Evolutionary conservation across 1,140 invertebrate genomes (phyloP).

Genomic region (Tyrophagus putrescentiae): DNA sequence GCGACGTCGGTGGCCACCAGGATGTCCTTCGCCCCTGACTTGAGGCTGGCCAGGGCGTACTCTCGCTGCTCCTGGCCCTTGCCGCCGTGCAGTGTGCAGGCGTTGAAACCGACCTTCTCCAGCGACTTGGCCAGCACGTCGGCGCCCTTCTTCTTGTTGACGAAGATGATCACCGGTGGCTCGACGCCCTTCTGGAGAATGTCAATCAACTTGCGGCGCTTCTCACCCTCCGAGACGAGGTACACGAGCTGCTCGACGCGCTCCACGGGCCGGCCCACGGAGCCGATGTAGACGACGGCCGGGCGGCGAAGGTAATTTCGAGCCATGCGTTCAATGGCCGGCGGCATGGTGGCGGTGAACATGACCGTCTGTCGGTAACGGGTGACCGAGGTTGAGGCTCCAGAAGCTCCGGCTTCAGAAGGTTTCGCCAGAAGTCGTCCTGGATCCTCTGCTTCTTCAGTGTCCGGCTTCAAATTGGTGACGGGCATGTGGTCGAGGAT

Average conservation of each 20-base stretch:
- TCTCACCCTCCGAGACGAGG: constrained; percentile 84
- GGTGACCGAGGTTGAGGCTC: constrained; percentile 94
- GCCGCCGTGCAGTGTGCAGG: constrained; percentile 92
- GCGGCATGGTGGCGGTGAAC: constrained; percentile 99
- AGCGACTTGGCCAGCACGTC: constrained; percentile 91
- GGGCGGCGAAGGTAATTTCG: constrained; percentile 85
- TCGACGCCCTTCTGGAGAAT: constrained; percentile 50
- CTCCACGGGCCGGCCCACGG: constrained; percentile 94
- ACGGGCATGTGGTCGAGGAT: constrained; percentile 98
- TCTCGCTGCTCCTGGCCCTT: constrained; percentile 99
- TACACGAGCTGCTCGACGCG: constrained; percentile 94
- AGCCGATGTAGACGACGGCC: constrained; percentile 94
- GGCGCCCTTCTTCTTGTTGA: constrained; percentile 99
- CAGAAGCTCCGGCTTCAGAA: too few relatives aligned
- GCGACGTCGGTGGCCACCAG: constrained; percentile 99
- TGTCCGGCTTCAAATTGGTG: constrained; percentile 94
- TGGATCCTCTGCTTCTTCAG: constrained; percentile 94
- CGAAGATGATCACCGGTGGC: constrained; percentile 97
- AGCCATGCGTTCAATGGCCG: constrained; percentile 88
- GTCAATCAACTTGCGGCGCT: constrained; percentile 52
- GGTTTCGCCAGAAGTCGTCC: constrained; percentile 63
- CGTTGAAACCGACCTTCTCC: constrained; percentile 91
- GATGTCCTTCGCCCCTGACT: constrained; percentile 84
- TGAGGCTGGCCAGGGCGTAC: constrained; percentile 87
- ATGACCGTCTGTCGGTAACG: constrained; percentile 99